Evolutionary conservation across 2,113 vertebrate species (phyloP).

Genomic region (Bungarus multicinctus): DNA sequence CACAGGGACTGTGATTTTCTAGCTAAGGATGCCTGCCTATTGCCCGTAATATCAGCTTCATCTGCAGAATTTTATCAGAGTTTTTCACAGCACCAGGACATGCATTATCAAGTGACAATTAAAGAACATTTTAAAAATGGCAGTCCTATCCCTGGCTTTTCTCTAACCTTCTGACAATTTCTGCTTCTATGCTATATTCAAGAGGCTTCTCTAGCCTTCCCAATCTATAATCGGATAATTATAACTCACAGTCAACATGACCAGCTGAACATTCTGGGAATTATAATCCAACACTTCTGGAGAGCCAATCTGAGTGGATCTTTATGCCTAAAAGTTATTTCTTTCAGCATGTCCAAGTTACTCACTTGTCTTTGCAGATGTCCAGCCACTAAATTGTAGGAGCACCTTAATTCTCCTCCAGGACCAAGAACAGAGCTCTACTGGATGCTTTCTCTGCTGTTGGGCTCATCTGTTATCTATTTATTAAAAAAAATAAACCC

Average conservation of each 20-base stretch:
- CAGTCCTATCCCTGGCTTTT: neutral
- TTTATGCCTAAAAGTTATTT: slow-evolving; percentile 24
- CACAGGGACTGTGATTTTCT: neutral
- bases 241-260: neutral
- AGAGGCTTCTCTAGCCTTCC: neutral
- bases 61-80: neutral
- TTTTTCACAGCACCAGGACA: neutral
- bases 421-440: neutral
- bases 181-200: neutral
- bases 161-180: neutral
- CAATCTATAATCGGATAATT: neutral
- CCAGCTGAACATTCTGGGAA: neutral
- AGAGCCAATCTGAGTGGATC: neutral
- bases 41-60: neutral
- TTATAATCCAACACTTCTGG: neutral
- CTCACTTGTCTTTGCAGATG: neutral
- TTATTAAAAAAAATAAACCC: slow-evolving; percentile 50
- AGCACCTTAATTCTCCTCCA: neutral
- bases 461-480: slow-evolving; percentile 59
- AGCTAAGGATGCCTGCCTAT: neutral
- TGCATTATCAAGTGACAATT: neutral
- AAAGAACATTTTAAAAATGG: neutral
- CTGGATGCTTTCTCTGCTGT: slow-evolving; percentile 2
- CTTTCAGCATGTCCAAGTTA: neutral
- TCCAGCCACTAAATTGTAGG: neutral